These are phyloP conservation scores for Tauraco erythrolophus DNA, from an alignment of 2,113 vertebrate species.

Conservation along the genomic window DNA sequence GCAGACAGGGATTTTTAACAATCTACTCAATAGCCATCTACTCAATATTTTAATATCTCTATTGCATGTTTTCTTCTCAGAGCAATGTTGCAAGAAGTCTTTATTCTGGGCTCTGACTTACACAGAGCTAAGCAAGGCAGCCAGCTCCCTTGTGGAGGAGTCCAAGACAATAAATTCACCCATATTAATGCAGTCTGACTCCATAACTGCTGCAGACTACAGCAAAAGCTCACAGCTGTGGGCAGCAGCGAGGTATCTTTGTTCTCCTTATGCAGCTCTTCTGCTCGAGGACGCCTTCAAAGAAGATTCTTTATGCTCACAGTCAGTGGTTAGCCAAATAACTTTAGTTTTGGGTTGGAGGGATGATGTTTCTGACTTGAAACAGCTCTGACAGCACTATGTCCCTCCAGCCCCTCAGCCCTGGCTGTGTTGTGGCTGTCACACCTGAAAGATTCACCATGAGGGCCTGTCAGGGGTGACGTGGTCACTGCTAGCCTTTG, in stretches of 20 bases:
- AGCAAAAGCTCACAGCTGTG: background rate
- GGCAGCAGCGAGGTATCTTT: background rate
- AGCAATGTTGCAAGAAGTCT: background rate
- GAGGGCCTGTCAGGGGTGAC: background rate
- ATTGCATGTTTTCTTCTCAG: background rate
- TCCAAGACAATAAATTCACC: background rate
- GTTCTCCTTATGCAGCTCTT: background rate
- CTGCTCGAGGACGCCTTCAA: background rate
- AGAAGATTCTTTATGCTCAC: background rate
- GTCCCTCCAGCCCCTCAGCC: background rate
- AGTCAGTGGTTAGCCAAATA: background rate
- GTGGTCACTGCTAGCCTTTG: background rate
- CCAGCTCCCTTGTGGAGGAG: background rate
- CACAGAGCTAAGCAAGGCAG: background rate
- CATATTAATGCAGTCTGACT: background rate
- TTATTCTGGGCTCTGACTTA: background rate
- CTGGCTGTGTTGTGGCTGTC: background rate
- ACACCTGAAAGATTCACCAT: background rate
- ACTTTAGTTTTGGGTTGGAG: background rate
- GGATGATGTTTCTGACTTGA: background rate
- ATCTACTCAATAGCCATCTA: background rate
- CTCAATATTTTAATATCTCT: background rate
- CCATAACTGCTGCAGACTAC: background rate
- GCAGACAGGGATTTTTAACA: background rate
- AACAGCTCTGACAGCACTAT: background rate